phyloP scores from a whole-genome alignment of 2,113 vertebrate genomes.

The Malurus melanocephalus region DNA sequence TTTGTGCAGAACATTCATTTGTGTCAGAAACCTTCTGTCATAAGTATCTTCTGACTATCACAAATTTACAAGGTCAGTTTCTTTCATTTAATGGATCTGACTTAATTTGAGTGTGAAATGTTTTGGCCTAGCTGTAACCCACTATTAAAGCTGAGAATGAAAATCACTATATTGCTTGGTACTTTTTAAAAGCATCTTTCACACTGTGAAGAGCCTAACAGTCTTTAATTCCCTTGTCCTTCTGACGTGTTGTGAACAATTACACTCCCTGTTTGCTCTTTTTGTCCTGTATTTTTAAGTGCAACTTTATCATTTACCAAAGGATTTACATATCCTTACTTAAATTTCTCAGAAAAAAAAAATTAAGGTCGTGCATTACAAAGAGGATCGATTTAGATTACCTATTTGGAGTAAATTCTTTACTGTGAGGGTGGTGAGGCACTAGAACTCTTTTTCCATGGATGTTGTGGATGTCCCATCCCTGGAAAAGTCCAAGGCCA shows the following conservation, averaged over 20 bases:
- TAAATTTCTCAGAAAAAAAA: not conserved
- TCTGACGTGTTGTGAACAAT: not conserved
- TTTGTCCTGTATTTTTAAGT: not conserved
- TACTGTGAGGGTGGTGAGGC: not conserved
- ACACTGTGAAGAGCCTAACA: not conserved
- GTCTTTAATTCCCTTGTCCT: not conserved
- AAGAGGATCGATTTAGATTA: not conserved
- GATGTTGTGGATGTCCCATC: not conserved
- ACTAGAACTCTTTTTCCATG: no score
- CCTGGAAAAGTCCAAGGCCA: not conserved
- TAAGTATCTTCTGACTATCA: not conserved
- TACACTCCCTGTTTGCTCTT: not conserved
- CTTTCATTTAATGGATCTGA: not conserved
- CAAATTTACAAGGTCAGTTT: not conserved
- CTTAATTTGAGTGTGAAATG: not conserved
- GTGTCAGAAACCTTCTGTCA: not conserved
- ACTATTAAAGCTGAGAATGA: not conserved
- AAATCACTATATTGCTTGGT: not conserved
- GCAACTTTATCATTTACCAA: not conserved
- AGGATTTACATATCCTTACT: not conserved
- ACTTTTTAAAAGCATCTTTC: not conserved
- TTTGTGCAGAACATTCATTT: not conserved
- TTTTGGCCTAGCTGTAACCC: not conserved
- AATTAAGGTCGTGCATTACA: accelerated
- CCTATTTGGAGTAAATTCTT: not conserved